Percentiles rank a stretch among this genome's conserved stretches.
These are phyloP conservation scores for Indri indri DNA, from an alignment of 2,113 vertebrate species.

Conservation along the genomic window DNA sequence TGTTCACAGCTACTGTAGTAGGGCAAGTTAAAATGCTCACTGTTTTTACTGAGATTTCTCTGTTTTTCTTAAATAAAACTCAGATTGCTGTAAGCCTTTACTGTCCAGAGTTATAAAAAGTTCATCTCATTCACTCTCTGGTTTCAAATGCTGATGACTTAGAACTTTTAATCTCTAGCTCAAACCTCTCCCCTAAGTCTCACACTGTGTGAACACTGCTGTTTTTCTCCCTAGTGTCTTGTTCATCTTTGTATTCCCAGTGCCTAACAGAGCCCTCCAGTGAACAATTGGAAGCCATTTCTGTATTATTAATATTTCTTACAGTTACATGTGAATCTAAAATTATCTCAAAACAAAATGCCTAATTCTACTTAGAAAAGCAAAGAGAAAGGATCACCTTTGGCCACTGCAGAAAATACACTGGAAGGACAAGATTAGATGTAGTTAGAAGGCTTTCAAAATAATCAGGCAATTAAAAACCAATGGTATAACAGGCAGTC, in stretches of 20 bases:
- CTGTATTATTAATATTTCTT: background rate
- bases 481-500: background rate
- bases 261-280: background rate
- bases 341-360: conserved; percentile 24
- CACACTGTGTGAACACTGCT: background rate
- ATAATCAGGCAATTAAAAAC: background rate
- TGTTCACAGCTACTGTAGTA: background rate
- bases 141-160: background rate
- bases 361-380: background rate
- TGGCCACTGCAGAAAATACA: background rate
- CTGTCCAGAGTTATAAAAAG: conserved; percentile 11
- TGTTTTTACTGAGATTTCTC: conserved; percentile 13
- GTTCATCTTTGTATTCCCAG: background rate
- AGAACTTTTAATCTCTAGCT: background rate
- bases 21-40: background rate
- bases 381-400: background rate
- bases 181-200: background rate
- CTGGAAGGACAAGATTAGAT: background rate
- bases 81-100: background rate
- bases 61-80: conserved; percentile 9
- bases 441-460: background rate
- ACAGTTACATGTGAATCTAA: background rate
- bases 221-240: background rate
- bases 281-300: background rate
- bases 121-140: background rate